These are phyloP conservation scores for Arvicola amphibius DNA, from an alignment of 2,797 vertebrate species.

Conservation along the genomic window DNA sequence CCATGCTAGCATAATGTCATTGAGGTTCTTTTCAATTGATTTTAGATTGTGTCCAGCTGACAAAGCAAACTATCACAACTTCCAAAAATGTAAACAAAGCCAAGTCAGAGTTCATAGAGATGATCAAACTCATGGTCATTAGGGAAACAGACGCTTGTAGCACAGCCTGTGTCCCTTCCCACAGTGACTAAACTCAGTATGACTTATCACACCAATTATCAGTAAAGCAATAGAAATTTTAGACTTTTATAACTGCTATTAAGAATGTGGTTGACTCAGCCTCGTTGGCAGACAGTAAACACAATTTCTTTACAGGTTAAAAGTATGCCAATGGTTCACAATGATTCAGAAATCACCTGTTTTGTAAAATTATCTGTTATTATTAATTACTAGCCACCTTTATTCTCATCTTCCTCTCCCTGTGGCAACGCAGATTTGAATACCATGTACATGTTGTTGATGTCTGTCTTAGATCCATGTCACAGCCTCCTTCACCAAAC, in stretches of 20 bases:
- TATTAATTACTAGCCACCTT: not conserved
- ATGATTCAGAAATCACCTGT: not conserved
- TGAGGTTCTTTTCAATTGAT: not conserved
- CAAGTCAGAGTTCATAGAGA: conserved; percentile 34
- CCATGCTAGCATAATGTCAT: not conserved
- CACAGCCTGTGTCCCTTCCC: not conserved
- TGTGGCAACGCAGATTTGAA: not conserved
- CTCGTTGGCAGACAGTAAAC: not conserved
- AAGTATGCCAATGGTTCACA: not conserved
- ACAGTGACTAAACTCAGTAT: not conserved
- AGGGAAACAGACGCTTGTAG: not conserved
- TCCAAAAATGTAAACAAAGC: not conserved
- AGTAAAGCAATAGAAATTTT: not conserved
- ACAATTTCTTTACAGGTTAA: conserved; percentile 28
- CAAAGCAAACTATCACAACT: not conserved
- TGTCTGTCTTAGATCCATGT: not conserved
- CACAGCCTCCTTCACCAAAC: not conserved
- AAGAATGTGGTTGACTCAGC: not conserved
- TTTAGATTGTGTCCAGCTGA: not conserved
- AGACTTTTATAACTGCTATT: not conserved
- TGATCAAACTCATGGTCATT: conserved; percentile 5
- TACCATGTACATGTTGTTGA: not conserved
- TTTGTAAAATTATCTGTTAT: not conserved
- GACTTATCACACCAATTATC: not conserved
- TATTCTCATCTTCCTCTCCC: not conserved